Evolutionary conservation across 2,888 invertebrate genomes (phyloP).

Genomic region (Stenichneumon culpator): DNA sequence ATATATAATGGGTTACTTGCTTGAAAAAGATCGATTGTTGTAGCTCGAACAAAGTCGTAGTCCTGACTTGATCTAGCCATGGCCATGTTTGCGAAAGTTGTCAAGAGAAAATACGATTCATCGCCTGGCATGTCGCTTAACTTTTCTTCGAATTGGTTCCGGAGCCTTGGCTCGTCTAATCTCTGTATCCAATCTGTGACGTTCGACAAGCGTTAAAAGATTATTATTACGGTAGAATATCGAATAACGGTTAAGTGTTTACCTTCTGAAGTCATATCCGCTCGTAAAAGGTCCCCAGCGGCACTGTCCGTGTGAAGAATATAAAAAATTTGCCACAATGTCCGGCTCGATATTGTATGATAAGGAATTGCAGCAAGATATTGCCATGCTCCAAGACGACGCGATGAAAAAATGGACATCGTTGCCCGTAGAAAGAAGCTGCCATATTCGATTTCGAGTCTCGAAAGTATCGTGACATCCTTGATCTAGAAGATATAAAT

Average conservation of each 20-base stretch:
- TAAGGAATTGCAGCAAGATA: slow-evolving; percentile 92
- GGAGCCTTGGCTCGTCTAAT: slow-evolving; percentile 85
- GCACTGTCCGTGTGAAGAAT: slow-evolving; percentile 87
- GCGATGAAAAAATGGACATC: slow-evolving; percentile 89
- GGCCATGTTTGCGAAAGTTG: slow-evolving; percentile 93
- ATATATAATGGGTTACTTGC: slow-evolving; percentile 83
- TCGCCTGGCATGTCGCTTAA: slow-evolving; percentile 89
- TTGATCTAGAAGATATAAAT: slow-evolving; percentile 75
- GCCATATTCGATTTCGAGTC: slow-evolving; percentile 91
- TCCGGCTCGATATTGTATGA: slow-evolving; percentile 86
- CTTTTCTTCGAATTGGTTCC: slow-evolving; percentile 88
- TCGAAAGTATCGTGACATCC: slow-evolving; percentile 86
- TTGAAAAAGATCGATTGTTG: slow-evolving; percentile 90
- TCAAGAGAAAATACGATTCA: slow-evolving; percentile 92
- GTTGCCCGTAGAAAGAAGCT: slow-evolving; percentile 90
- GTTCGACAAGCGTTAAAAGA: background rate
- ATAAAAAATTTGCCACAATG: slow-evolving; percentile 90
- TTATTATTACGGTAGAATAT: background rate
- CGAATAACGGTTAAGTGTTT: background rate
- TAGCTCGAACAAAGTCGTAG: slow-evolving; percentile 88
- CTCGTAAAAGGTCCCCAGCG: slow-evolving; percentile 78
- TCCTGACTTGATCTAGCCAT: slow-evolving; percentile 88
- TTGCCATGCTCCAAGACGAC: slow-evolving; percentile 92
- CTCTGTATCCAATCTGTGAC: slow-evolving; percentile 85
- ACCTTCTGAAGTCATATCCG: slow-evolving; percentile 69